Evolutionary conservation across 2,797 vertebrate genomes (phyloP).

Genomic region (Sebastes nivosus): DNA sequence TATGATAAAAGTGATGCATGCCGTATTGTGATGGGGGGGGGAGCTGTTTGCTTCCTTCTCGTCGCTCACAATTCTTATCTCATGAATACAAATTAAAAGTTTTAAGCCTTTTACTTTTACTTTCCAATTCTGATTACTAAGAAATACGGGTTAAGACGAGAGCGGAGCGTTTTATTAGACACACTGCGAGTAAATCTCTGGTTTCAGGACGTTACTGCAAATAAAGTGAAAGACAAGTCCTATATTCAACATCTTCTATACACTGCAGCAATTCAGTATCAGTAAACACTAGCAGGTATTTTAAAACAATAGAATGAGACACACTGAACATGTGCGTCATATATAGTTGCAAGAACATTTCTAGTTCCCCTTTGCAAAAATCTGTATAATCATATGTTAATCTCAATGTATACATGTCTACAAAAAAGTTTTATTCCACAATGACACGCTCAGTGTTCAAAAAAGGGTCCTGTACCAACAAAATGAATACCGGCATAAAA

Average conservation of each 20-base stretch:
- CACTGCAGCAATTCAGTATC: not conserved
- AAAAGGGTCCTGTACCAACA: not conserved
- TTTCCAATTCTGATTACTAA: conserved; percentile 54
- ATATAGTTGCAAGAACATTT: not conserved
- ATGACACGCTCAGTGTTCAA: not conserved
- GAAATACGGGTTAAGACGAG: conserved; percentile 25
- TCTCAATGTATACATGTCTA: not conserved
- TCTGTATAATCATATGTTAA: not conserved
- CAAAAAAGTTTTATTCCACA: not conserved
- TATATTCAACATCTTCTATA: not conserved
- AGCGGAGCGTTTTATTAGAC: conserved; percentile 22
- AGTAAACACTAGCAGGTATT: not conserved
- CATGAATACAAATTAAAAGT: conserved; percentile 77
- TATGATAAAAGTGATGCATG: conserved; percentile 63
- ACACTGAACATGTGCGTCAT: not conserved
- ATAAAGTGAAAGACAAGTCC: not conserved
- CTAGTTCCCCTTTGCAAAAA: not conserved
- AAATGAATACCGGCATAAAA: no score
- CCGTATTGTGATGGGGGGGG: conserved; percentile 50
- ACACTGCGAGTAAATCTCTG: not conserved
- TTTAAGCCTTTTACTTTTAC: conserved; percentile 48
- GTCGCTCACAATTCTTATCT: conserved; percentile 58
- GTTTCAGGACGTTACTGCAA: not conserved
- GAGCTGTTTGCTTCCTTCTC: conserved; percentile 59
- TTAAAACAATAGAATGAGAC: not conserved